Conservation (phyloP, 2,113 vertebrate genomes). For the Nasalis larvatus region DNA sequence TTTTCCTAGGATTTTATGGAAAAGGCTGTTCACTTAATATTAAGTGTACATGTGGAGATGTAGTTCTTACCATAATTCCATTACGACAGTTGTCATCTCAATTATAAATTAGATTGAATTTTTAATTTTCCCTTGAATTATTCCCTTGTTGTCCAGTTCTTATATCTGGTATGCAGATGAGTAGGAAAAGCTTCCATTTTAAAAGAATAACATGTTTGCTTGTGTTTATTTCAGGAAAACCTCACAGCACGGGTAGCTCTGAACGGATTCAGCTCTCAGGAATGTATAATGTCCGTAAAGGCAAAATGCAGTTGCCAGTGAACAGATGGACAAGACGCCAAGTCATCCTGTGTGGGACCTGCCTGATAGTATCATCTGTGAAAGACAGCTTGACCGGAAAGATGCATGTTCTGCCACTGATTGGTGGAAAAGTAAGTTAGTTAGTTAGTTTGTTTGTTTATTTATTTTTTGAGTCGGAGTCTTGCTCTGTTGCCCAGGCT, state of each 20-base stretch:
- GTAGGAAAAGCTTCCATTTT: constrained; percentile 40
- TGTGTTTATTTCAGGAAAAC: constrained; percentile 91
- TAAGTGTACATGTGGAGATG: not conserved
- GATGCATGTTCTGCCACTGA: constrained; percentile 98
- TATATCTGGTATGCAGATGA: not conserved
- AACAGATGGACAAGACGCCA: constrained; percentile 97
- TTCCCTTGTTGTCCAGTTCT: not conserved
- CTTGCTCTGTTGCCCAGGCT: no score
- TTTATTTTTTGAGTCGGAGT: no score
- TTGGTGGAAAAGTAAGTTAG: constrained; percentile 95
- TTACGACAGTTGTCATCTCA: not conserved
- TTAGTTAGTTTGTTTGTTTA: no score
- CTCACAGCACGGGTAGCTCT: constrained; percentile 90
- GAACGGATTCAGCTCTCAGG: constrained; percentile 98
- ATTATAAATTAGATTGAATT: not conserved
- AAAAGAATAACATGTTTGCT: constrained; percentile 69
- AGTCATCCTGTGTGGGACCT: constrained; percentile 98
- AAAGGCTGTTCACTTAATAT: not conserved
- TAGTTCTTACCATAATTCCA: not conserved
- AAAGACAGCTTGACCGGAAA: constrained; percentile 97
- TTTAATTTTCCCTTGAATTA: not conserved
- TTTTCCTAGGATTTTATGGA: not conserved
- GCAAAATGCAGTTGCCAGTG: constrained; percentile 98
- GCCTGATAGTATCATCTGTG: constrained; percentile 97
- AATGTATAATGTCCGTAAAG: constrained; percentile 97